Evolutionary conservation across 2,797 vertebrate species (phyloP).

Genomic region (Chloroceryle inda): DNA sequence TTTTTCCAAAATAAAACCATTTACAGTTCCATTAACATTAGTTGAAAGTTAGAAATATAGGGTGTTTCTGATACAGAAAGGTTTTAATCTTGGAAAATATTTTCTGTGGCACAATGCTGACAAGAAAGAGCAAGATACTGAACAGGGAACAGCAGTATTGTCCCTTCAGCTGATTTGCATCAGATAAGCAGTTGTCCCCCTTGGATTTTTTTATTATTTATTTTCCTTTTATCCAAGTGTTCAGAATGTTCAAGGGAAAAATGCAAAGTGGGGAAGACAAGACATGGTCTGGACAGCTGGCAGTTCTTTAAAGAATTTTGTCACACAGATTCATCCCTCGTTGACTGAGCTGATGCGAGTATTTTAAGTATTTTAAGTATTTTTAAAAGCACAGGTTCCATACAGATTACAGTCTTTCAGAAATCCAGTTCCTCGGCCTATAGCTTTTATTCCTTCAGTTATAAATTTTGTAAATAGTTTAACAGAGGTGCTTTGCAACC

Average conservation of each 20-base stretch:
- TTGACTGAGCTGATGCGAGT: conserved; percentile 1
- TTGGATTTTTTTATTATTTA: conserved; percentile 5
- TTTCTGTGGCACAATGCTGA: not conserved
- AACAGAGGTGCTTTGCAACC: not conserved
- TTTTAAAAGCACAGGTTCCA: not conserved
- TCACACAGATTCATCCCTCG: not conserved
- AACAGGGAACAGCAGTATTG: not conserved
- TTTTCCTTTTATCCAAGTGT: conserved; percentile 21
- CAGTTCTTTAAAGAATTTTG: conserved; percentile 33
- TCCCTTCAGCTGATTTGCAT: conserved; percentile 1
- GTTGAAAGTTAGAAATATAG: not conserved
- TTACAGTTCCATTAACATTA: conserved; percentile 23
- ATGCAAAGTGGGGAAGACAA: conserved; percentile 14
- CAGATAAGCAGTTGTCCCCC: not conserved
- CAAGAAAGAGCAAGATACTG: conserved; percentile 2
- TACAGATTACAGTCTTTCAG: not conserved
- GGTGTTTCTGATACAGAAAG: not conserved
- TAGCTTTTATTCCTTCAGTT: not conserved
- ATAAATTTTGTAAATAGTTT: not conserved
- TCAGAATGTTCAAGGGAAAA: not conserved
- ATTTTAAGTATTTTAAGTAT: not conserved
- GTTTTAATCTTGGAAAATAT: conserved; percentile 1
- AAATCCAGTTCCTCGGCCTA: not conserved
- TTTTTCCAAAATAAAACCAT: not conserved
- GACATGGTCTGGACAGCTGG: not conserved